These are phyloP conservation scores for Drosophila pseudoananassae DNA, from an alignment of 1,140 invertebrate species.

Conservation along the genomic window DNA sequence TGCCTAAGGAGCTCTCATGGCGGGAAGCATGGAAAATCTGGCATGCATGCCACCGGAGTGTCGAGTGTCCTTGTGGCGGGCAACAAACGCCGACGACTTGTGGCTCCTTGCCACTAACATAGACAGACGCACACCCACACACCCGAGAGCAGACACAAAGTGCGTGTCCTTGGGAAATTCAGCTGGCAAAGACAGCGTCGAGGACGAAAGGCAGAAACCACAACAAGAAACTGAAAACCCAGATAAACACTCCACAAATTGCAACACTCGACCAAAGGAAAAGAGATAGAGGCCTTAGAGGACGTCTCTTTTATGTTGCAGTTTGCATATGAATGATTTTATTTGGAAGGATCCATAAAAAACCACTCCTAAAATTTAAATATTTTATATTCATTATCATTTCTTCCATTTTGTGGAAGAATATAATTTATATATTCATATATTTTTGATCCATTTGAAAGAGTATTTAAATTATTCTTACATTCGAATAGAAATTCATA, in stretches of 20 bases:
- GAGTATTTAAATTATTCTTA: background rate
- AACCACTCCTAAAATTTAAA: background rate
- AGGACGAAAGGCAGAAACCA: constrained; percentile 46
- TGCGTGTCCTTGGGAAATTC: constrained; percentile 56
- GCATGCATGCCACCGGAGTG: constrained; percentile 28
- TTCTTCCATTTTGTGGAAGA: no score
- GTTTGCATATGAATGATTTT: background rate
- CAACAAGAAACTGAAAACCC: constrained; percentile 13
- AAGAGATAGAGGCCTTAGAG: background rate
- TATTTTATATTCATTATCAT: no score
- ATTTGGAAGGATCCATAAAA: background rate
- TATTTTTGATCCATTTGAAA: background rate
- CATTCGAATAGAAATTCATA: background rate
- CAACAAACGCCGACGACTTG: constrained; percentile 56
- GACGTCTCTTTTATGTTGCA: background rate
- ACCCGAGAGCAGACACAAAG: constrained; percentile 17
- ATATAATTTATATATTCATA: no score
- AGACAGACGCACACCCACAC: constrained; percentile 7
- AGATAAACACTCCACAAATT: constrained; percentile 48
- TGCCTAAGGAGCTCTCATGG: constrained; percentile 1
- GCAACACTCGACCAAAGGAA: constrained; percentile 26
- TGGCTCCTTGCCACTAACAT: constrained; percentile 43
- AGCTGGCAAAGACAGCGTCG: constrained; percentile 55
- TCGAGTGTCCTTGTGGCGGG: constrained; percentile 56
- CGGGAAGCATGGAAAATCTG: constrained; percentile 29